Evolutionary conservation across 1,140 invertebrate species (phyloP).

Genomic region (Cryptotermes secundus): DNA sequence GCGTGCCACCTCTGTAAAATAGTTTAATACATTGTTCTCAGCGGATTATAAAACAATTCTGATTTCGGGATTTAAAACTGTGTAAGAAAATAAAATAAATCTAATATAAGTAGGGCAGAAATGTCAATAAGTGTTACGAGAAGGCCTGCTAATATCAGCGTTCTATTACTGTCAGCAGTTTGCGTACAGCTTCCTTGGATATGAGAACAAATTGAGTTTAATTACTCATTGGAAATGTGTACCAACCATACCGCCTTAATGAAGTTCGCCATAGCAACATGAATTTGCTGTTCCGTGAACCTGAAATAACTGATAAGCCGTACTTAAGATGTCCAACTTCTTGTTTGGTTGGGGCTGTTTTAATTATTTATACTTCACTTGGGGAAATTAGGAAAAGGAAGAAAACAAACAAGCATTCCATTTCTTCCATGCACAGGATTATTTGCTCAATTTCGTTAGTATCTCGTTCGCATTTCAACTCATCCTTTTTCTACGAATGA

Average conservation of each 20-base stretch:
- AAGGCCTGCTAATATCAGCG: no score
- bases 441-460: neutral
- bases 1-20: no score
- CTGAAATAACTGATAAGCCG: neutral
- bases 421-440: neutral
- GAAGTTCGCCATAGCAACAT: neutral
- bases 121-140: no score
- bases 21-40: no score
- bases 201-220: neutral
- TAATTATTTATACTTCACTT: neutral
- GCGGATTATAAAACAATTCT: no score
- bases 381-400: neutral
- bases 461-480: neutral
- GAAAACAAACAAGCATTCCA: neutral
- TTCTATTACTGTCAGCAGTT: neutral
- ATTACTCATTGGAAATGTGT: neutral
- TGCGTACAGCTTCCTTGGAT: neutral
- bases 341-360: neutral
- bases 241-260: neutral
- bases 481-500: neutral
- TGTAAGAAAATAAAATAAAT: no score
- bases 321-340: neutral
- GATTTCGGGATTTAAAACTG: no score
- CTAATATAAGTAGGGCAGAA: no score
- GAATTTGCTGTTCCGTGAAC: neutral